Evolutionary conservation across 1,140 invertebrate genomes (phyloP).

Genomic region (Prorops nasuta): DNA sequence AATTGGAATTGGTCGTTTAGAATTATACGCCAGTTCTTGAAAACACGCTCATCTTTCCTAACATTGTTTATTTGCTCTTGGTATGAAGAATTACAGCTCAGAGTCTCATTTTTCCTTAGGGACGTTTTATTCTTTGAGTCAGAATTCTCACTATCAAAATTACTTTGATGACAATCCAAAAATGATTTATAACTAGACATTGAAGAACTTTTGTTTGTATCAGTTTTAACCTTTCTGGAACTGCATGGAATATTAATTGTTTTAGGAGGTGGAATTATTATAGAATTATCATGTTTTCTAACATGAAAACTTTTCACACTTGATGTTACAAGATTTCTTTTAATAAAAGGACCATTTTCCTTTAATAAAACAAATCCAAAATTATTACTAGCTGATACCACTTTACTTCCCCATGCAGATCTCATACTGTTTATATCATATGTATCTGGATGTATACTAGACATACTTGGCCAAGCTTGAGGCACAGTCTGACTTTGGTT

Average conservation of each 20-base stretch:
- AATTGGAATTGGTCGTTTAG: too few relatives aligned
- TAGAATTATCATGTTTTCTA: slow-evolving; percentile 13
- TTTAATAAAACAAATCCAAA: too few relatives aligned
- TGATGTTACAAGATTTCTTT: too few relatives aligned
- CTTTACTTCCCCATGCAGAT: slow-evolving; percentile 26
- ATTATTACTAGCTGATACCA: slow-evolving; percentile 34
- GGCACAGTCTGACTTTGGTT: not conserved
- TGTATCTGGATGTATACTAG: slow-evolving; percentile 29
- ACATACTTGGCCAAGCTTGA: slow-evolving; percentile 21
- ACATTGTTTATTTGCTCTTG: not conserved
- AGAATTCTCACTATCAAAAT: too few relatives aligned
- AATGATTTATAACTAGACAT: not conserved
- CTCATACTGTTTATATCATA: too few relatives aligned
- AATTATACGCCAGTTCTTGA: slow-evolving; percentile 38
- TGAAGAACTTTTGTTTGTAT: not conserved
- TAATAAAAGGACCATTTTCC: too few relatives aligned
- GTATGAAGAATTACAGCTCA: too few relatives aligned
- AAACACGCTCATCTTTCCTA: slow-evolving; percentile 3
- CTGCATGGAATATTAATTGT: not conserved
- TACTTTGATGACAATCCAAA: not conserved
- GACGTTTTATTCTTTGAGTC: not conserved
- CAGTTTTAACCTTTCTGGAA: not conserved
- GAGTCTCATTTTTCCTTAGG: not conserved
- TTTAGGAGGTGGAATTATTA: slow-evolving; percentile 39
- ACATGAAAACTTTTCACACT: slow-evolving; percentile 24